Evolutionary conservation across 2,113 vertebrate species (phyloP), one percentile per base, ranked within the genome.

Genomic region (Colistium nudipinnis): DNA sequence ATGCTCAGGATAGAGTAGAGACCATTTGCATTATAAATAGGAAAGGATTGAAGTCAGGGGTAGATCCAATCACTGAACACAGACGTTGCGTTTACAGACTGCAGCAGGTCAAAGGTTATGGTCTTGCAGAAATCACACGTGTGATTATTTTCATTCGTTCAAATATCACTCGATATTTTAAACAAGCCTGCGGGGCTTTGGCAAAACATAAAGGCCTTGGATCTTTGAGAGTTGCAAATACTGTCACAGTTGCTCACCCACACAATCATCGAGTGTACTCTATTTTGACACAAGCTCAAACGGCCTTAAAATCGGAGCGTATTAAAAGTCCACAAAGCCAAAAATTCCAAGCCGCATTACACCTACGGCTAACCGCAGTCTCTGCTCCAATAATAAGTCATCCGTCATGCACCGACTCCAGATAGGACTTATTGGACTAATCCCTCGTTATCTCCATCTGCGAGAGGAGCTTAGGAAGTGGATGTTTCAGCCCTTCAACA

Each of bases 361-460:
- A 13, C 43, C 47, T 17, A 41, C 54, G 43, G 53, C 83, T 74
- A 56, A 83, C 62, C 55, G 30, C 38, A 33, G 27, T 64, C 56
- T 6, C 22, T 60, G 31, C 45, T 0, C n/a, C 20, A 13, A 30
- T 68, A 68, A 82, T 33, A 75, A 78, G 19, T 62, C 74, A 70
- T 65, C 79, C 53, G 60, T 75, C 38, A 49, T 38, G 45, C 63
- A 31, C 22, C 17, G 66, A 82, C 51, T 82, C 65, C 49, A 72
- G 61, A 45, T 20, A 4, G 66, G 83, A 69, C 76, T 63, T 62
- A 56, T 43, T 45, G 30, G 35, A 79, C 56, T 81, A 83, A 87
- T 89, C 82, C 84, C 22, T 69, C 67, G 79, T 87, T 84, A 87
- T 84, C 74, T 74, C 60, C 62, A 62, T 76, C 68, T 63, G 62